These are phyloP conservation scores for Hestina assimilis DNA, from an alignment of 1,140 invertebrate species.

Conservation along the genomic window DNA sequence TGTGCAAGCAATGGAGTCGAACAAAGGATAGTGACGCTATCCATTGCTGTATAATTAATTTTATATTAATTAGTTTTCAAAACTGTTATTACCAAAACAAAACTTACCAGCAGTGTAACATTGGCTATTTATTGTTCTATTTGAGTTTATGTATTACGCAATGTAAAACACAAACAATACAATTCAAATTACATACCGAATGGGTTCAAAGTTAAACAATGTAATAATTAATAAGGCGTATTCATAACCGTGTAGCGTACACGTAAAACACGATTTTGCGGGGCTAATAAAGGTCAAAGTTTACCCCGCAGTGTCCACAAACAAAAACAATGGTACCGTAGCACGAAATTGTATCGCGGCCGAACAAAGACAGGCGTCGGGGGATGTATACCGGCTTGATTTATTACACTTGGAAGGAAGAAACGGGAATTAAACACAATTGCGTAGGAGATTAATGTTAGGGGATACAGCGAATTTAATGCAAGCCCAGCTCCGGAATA, in stretches of 20 bases:
- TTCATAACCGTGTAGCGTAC: not conserved
- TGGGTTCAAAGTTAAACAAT: not conserved
- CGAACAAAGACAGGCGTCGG: constrained; percentile 16
- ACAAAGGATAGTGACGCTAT: too few species aligned
- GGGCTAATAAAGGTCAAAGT: constrained; percentile 22
- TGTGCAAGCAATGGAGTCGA: too few species aligned
- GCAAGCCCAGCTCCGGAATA: constrained; percentile 23
- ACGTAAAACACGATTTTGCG: constrained; percentile 2
- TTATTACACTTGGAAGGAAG: constrained; percentile 53
- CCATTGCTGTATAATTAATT: too few species aligned
- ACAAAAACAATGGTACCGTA: constrained; percentile 21
- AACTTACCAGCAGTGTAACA: too few species aligned
- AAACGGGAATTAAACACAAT: constrained; percentile 58
- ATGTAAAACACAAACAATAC: not conserved
- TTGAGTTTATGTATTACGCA: too few species aligned
- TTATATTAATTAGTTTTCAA: too few species aligned
- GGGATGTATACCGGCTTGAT: constrained; percentile 45
- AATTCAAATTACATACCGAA: not conserved
- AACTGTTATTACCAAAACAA: not conserved
- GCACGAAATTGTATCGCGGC: constrained; percentile 16
- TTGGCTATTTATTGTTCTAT: too few species aligned
- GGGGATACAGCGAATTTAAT: constrained; percentile 51
- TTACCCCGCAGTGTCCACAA: constrained; percentile 12
- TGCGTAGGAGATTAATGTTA: constrained; percentile 54
- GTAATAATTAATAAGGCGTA: not conserved